A percentile compares a stretch with the other conserved stretches of the same genome.
Evolutionary conservation across 2,888 invertebrate genomes (phyloP).

Genomic region (Agrochola macilenta): DNA sequence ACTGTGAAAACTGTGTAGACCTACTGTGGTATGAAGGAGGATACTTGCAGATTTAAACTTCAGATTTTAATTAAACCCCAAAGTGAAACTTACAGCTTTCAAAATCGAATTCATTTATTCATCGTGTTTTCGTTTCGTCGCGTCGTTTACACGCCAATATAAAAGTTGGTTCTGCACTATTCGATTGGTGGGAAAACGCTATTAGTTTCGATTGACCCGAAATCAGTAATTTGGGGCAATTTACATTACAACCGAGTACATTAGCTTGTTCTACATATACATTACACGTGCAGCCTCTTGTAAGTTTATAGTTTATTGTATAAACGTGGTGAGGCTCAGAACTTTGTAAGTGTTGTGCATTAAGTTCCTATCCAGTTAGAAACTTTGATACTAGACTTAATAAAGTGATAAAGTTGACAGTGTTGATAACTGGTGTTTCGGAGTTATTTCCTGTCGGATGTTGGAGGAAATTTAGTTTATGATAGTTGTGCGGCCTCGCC

Average conservation of each 20-base stretch:
- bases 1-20: too few species aligned
- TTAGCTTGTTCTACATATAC: conserved; percentile 21
- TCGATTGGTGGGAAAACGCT: conserved; percentile 35
- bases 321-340: conserved; percentile 30
- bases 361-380: conserved; percentile 49
- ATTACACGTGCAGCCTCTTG: not conserved
- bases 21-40: too few species aligned
- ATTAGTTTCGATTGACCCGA: conserved; percentile 54
- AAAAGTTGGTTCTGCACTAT: conserved; percentile 37
- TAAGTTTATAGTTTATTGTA: conserved; percentile 49
- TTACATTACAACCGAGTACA: conserved; percentile 29
- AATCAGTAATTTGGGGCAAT: conserved; percentile 48
- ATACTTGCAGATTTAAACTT: conserved; percentile 9
- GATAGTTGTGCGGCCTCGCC: conserved; percentile 6
- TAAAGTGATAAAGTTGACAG: conserved; percentile 56
- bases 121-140: conserved; percentile 31
- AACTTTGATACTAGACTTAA: conserved; percentile 56
- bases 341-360: conserved; percentile 48
- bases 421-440: conserved; percentile 52
- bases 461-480: conserved; percentile 44
- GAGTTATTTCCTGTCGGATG: conserved; percentile 43
- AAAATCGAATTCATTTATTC: conserved; percentile 45
- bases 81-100: conserved; percentile 25
- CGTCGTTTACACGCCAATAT: conserved; percentile 38
- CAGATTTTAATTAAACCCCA: not conserved